Evolutionary conservation across 2,113 vertebrate species (phyloP).

Genomic region (Ornithorhynchus anatinus): DNA sequence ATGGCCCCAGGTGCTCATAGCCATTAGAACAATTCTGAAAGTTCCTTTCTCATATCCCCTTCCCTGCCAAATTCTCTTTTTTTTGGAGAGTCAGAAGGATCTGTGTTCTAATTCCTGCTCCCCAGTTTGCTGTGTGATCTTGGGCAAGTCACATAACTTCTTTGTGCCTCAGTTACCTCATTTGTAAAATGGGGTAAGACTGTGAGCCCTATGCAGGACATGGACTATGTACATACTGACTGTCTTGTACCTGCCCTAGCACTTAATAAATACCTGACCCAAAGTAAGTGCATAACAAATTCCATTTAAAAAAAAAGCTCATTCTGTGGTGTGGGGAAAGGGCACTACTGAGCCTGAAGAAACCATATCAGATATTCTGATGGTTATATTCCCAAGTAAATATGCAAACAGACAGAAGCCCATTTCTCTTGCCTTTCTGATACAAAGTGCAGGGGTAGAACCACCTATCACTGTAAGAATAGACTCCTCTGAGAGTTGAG

Average conservation of each 20-base stretch:
- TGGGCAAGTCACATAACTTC: no score
- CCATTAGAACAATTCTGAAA: not conserved
- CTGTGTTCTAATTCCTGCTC: no score
- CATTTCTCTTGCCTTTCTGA: conserved; percentile 20
- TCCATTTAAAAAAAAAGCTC: no score
- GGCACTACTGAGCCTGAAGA: conserved; percentile 12
- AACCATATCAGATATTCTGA: conserved; percentile 40
- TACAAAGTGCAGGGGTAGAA: conserved; percentile 33
- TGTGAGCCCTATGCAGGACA: no score
- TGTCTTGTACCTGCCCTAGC: no score
- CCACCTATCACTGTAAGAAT: conserved; percentile 20
- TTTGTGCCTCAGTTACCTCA: no score
- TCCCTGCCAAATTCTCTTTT: not conserved
- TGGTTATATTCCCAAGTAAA: conserved; percentile 14
- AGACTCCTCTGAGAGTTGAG: not conserved
- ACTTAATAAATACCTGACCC: no score
- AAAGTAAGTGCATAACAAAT: no score
- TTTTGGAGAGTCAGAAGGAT: not conserved
- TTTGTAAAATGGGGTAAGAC: no score
- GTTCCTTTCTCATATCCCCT: not conserved
- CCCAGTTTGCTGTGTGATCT: no score
- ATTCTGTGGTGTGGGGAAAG: not conserved
- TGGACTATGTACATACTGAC: no score
- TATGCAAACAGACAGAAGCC: conserved; percentile 18
- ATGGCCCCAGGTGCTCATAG: not conserved